Conservation (phyloP, 30 jellyfish, hydroid and myxozoan genomes). For the Hydra vulgaris region DNA sequence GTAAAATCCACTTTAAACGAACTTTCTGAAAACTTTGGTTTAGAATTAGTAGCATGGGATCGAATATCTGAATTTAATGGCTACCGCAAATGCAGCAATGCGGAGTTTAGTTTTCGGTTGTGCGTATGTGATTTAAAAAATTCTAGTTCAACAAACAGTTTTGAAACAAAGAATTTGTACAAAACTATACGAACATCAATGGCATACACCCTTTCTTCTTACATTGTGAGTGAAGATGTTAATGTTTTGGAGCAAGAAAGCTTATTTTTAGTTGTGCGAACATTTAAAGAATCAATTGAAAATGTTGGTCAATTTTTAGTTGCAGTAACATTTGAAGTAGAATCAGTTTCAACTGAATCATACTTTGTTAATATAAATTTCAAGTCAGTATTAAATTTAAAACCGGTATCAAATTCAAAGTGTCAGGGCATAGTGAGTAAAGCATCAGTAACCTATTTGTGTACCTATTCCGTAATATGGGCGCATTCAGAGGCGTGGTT, state of each 20-base stretch:
- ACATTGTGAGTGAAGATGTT: slow-evolving; percentile 6
- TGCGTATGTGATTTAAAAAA: slow-evolving; percentile 67
- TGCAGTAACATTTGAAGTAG: slow-evolving; percentile 18
- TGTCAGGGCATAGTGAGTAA: slow-evolving; percentile 4
- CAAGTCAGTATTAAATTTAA: not conserved
- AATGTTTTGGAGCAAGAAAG: not conserved
- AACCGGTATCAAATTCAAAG: not conserved
- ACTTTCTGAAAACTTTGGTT: not conserved
- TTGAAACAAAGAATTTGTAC: not conserved
- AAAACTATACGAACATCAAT: not conserved
- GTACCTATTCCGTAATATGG: not conserved
- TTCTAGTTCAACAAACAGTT: too few relatives aligned
- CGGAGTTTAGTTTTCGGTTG: slow-evolving; percentile 32
- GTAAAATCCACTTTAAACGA: slow-evolving; percentile 37
- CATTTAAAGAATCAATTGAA: slow-evolving; percentile 2
- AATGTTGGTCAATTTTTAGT: not conserved
- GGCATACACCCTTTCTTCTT: not conserved
- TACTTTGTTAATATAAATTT: slow-evolving; percentile 1
- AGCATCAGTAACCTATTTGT: not conserved
- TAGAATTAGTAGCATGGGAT: slow-evolving; percentile 51
- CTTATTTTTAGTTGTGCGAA: not conserved
- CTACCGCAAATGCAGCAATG: slow-evolving; percentile 64
- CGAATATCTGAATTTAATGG: slow-evolving; percentile 66
- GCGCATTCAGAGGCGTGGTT: not conserved
- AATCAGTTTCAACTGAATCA: slow-evolving; percentile 1